Percentiles rank a stretch among this genome's conserved stretches.
Evolutionary conservation across 2,888 invertebrate species (phyloP).

Genomic region (Ichneumon xanthorius): DNA sequence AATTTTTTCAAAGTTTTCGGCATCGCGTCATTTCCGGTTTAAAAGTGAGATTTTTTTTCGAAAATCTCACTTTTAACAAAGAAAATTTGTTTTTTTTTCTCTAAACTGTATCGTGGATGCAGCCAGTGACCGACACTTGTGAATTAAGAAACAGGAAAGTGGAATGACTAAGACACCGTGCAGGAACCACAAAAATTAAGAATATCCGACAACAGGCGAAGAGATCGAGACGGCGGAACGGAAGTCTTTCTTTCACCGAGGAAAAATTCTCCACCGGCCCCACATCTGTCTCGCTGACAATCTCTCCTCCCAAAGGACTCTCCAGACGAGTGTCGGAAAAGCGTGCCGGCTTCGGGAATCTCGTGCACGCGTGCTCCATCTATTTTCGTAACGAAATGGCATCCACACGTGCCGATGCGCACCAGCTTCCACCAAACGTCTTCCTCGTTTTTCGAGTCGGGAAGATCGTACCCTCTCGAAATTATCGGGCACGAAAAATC

Average conservation of each 20-base stretch:
- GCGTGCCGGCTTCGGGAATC: constrained; percentile 30
- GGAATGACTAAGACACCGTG: too few species aligned
- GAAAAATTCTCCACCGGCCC: constrained; percentile 21
- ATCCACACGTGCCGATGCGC: constrained; percentile 49
- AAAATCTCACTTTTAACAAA: too few species aligned
- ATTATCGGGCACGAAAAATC: constrained; percentile 25
- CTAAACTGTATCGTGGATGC: too few species aligned
- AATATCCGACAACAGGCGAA: background rate
- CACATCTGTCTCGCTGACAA: constrained; percentile 53
- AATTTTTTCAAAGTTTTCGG: too few species aligned
- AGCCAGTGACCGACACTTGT: too few species aligned
- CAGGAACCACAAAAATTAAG: background rate
- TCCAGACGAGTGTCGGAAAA: constrained; percentile 33
- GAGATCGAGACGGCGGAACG: constrained; percentile 19
- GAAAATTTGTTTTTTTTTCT: too few species aligned
- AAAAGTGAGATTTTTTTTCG: too few species aligned
- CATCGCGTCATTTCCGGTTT: too few species aligned
- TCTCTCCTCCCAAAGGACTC: constrained; percentile 43
- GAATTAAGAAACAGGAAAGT: too few species aligned
- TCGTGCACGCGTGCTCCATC: constrained; percentile 47
- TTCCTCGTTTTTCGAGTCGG: constrained; percentile 13
- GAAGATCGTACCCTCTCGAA: constrained; percentile 13
- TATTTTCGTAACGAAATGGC: constrained; percentile 60
- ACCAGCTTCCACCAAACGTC: constrained; percentile 34
- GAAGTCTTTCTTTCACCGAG: constrained; percentile 26